Evolutionary conservation across 2,113 vertebrate species (phyloP), one percentile per base, ranked within the genome.

Genomic region (Rhynchopsitta pachyrhyncha): DNA sequence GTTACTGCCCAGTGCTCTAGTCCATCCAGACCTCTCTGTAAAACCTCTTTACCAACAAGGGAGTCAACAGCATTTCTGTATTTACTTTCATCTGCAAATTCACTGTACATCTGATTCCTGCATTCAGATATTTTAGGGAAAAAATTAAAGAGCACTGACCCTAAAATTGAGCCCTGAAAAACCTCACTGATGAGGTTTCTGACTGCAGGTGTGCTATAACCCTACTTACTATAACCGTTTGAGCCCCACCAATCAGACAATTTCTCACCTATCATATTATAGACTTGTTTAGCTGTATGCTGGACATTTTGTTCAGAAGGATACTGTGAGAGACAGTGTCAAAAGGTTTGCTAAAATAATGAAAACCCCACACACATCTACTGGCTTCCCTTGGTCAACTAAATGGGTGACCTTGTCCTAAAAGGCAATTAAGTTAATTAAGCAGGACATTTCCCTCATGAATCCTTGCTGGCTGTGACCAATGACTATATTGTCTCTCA

Each of bases 161-260:
- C 19, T 71, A 77, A 86, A 82, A 53, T 11, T 35, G 5, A 67
- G 27, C 31, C 10, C 31, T 60, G 3, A 7, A 11, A 13, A 66
- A 27, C 13, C 11, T 17, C 17, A 29, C 16, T 17, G 28, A 17
- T 67, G 29, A 60, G 31, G 53, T 57, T 57, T 33, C 2, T 18
- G 27, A 8, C 39, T 35, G 8, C 19, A 39, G 7, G 35, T 17
- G 59, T n/a, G 11, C 10, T 20, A 9, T 28, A 68, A 8, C 6
- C 11, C 5, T 10, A 49, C 33, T 67, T 62, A 12, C 28, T n/a
- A 1, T 11, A 64, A 33, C 9, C 1, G 16, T 79, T 67, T 64
- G 17, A 76, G 28, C 10, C 35, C 16, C 7, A 73, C 10, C 19
- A 0, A 0, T 49, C 35, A 49, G 24, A 11, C 27, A 44, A 1